A percentile compares a stretch with the other conserved stretches of the same genome.
Conservation (phyloP, 2,113 vertebrate species). For the Gopherus evgoodei region DNA sequence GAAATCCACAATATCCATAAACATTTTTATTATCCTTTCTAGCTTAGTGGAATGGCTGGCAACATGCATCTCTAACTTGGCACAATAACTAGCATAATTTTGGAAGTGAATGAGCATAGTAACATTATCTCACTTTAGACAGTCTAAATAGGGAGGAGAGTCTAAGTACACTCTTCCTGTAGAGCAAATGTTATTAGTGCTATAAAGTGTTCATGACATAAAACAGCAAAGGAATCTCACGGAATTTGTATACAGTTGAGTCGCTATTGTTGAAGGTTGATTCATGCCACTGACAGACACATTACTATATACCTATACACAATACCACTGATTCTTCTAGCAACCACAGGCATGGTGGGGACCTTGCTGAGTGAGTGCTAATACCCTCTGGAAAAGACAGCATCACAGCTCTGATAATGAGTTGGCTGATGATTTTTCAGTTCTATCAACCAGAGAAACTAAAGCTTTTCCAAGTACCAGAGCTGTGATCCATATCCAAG, state of each 20-base stretch:
- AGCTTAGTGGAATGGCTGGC: slow-evolving; percentile 41
- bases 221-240: background rate
- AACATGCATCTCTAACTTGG: background rate
- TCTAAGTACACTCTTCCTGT: background rate
- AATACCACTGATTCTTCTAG: background rate
- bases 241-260: background rate
- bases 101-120: slow-evolving; percentile 2
- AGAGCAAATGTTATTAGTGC: background rate
- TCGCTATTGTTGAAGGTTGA: background rate
- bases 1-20: slow-evolving; percentile 48
- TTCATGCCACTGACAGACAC: background rate
- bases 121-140: background rate
- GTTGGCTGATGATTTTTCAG: background rate
- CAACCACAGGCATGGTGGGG: background rate
- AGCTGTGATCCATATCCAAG: slow-evolving; percentile 24
- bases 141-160: background rate
- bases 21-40: slow-evolving; percentile 58
- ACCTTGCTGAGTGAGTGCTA: background rate
- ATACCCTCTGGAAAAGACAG: background rate
- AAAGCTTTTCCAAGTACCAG: background rate
- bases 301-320: background rate
- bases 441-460: background rate
- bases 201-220: background rate
- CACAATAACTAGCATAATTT: background rate
- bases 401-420: background rate